These are phyloP conservation scores for Corythoichthys intestinalis DNA, from an alignment of 2,113 vertebrate species.

Conservation along the genomic window DNA sequence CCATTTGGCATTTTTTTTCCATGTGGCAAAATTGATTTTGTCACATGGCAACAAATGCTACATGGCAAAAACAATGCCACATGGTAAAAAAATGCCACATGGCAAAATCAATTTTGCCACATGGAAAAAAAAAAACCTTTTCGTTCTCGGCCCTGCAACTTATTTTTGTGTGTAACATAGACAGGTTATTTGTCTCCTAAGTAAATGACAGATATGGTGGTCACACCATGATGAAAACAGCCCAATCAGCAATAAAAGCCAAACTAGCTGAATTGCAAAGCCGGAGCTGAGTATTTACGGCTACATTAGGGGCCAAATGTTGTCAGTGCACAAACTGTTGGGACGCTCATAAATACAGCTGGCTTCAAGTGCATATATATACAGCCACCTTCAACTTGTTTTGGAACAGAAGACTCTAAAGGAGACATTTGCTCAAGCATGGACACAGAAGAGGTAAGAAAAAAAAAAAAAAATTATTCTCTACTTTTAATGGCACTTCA, in stretches of 20 bases:
- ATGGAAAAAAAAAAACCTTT: no score
- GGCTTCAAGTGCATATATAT: constrained; percentile 5
- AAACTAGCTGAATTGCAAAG: neutral
- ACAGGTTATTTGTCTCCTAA: neutral
- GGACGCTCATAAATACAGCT: constrained; percentile 59
- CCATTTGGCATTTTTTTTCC: no score
- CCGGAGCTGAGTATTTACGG: neutral
- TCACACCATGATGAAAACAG: neutral
- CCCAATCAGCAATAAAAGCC: neutral
- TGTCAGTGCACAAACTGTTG: constrained; percentile 55
- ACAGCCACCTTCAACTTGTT: constrained; percentile 8
- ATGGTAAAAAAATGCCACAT: no score
- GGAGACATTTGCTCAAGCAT: constrained; percentile 14
- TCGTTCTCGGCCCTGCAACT: no score
- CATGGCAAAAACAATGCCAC: no score
- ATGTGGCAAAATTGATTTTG: no score
- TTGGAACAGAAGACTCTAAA: constrained; percentile 12
- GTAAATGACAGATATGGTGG: neutral
- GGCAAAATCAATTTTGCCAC: no score
- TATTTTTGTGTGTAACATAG: no score
- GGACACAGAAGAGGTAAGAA: constrained; percentile 47
- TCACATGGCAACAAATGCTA: no score
- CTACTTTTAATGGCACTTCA: no score
- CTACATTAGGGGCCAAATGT: neutral
- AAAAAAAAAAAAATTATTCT: constrained; percentile 13